Evolutionary conservation across 2,797 vertebrate genomes (phyloP), one percentile per base, ranked within the genome.

Genomic region (Champsocephalus gunnari): DNA sequence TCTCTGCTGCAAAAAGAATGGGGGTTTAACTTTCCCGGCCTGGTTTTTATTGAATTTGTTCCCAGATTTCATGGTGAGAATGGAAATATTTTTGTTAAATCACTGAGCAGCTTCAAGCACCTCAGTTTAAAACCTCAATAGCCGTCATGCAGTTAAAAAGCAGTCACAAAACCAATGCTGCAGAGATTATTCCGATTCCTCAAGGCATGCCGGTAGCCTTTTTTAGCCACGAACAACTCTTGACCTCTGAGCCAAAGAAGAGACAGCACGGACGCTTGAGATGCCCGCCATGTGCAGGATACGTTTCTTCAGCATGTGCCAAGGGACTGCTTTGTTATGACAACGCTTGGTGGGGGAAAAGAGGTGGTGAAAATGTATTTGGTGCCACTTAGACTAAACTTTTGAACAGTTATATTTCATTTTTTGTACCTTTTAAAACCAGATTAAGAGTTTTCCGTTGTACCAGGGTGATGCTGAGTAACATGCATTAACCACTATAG

Each of bases 401-500:
- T 80, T 80, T 50, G 48, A 87, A 65, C 28, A 11, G 28, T 38
- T 38, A 24, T 78, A 77, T 73, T 68, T 21, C 57, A 5, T 44
- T 38, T 28, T 65, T 82, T 87, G 65, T 71, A 77, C 73, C 45
- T 61, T 78, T 17, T 24, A 71, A 81, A 77, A 55, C 32, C 60
- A 71, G 43, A 61, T 57, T 5, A 55, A 60, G n/a, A 48, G 19
- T 49, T 82, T 87, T 75, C 38, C 69, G 53, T 68, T 77, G 68
- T 67, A 50, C 62, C 61, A 56, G 48, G 34, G 66, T 82, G 81
- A 87, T 80, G 77, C 69, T 78, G 53, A 80, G 57, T 70, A 72
- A 73, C 75, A 77, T 41, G 53, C 78, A 84, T 88, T 88, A 90
- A 92, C 88, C 91, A 92, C 90, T 92, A 75, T 76, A 85, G 77